Conservation (phyloP, 1,140 invertebrate species). For the Sycobia sp. region DNA sequence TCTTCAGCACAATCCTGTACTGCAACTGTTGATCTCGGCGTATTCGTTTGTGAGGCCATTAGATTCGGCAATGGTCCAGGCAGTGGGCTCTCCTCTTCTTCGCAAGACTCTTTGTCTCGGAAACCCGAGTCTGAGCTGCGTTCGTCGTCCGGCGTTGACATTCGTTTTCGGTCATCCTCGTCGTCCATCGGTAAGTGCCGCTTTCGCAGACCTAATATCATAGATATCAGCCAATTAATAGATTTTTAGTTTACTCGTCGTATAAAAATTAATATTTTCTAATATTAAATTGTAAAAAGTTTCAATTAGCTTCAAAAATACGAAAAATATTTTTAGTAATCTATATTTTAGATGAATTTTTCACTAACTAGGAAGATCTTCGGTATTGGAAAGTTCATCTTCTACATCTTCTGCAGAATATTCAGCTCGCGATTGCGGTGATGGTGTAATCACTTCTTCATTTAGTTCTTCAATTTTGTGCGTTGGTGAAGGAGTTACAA, state of each 20-base stretch:
- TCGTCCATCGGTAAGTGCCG: constrained; percentile 45
- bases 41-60: constrained; percentile 26
- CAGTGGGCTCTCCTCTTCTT: constrained; percentile 59
- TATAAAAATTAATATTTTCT: neutral
- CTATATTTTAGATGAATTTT: neutral
- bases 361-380: constrained; percentile 42
- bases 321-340: constrained; percentile 20
- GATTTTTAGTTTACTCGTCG: neutral
- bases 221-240: too few species aligned
- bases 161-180: constrained; percentile 58
- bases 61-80: constrained; percentile 33
- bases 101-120: constrained; percentile 63
- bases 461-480: constrained; percentile 31
- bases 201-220: constrained; percentile 21
- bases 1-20: constrained; percentile 47
- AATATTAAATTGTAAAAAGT: neutral
- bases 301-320: constrained; percentile 15
- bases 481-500: constrained; percentile 25
- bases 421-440: constrained; percentile 43
- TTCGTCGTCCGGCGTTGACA: constrained; percentile 63
- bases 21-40: constrained; percentile 9
- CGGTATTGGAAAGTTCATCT: constrained; percentile 46
- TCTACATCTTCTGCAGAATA: constrained; percentile 44
- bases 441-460: constrained; percentile 39
- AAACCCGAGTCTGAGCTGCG: constrained; percentile 64